These are phyloP conservation scores for Lasioglossum figueresi DNA, from an alignment of 2,888 invertebrate genomes.

Conservation along the genomic window DNA sequence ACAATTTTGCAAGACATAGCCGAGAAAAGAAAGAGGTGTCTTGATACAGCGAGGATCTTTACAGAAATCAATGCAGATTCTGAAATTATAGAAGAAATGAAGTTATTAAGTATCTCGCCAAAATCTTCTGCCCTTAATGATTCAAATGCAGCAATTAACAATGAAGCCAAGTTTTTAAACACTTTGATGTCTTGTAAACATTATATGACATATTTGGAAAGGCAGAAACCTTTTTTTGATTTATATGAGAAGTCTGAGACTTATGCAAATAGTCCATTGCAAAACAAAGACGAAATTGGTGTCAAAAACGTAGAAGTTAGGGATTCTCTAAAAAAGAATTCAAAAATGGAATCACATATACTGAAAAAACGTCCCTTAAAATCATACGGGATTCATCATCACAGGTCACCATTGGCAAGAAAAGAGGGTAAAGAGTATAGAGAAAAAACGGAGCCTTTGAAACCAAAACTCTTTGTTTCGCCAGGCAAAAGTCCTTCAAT, in stretches of 20 bases:
- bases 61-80: slow-evolving; percentile 74
- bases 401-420: slow-evolving; percentile 16
- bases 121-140: slow-evolving; percentile 43
- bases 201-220: slow-evolving; percentile 73
- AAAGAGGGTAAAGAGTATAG: neutral
- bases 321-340: neutral
- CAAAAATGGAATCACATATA: neutral
- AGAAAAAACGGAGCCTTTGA: neutral
- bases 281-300: neutral
- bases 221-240: slow-evolving; percentile 46
- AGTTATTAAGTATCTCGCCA: slow-evolving; percentile 50
- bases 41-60: slow-evolving; percentile 78
- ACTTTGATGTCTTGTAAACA: slow-evolving; percentile 73
- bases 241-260: slow-evolving; percentile 18
- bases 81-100: slow-evolving; percentile 49
- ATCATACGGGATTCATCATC: neutral
- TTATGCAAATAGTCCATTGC: neutral
- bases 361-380: neutral
- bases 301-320: neutral
- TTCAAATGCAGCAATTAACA: slow-evolving; percentile 8
- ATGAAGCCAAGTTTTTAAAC: slow-evolving; percentile 67
- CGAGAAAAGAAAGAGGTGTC: slow-evolving; percentile 77
- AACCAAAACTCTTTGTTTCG: slow-evolving; percentile 69
- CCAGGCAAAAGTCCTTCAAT: slow-evolving; percentile 70
- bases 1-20: slow-evolving; percentile 74